Base-by-base conservation (phyloP, 1,140 invertebrate species). In the Camponotus floridanus region DNA sequence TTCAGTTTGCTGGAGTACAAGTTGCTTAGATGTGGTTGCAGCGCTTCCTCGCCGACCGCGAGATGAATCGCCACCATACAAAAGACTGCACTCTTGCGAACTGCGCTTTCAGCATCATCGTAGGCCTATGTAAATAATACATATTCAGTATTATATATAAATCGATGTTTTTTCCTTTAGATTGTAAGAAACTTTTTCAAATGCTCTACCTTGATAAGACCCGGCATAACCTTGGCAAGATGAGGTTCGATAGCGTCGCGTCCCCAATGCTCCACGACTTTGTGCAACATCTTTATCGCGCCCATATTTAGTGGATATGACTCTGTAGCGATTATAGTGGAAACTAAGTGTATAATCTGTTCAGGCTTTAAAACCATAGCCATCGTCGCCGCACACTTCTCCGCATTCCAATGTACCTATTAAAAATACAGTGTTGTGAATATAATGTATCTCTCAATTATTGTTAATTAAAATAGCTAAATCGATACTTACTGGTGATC, bases 81-180 rank as follows among this genome's bases (percentile, higher is more conserved):
- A 94, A 99, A 99, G 1, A 99, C 98, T 9, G 98, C 97, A 85
- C 98, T 98, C 94, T 99, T 99, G 18, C 99, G 96, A 36, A 99
- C 98, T 78, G 98, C 97, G 85, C 98, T 98, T 93, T 99, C 98
- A 26, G 96, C 94, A 92, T 98, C 97, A 93, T 99, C 98, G 92
- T 98, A 99, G 6, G 98, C 97, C 96, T 98, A 93, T 90, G 94
- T 26, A 26, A 8, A 15, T 26, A 15, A 62, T 51, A 36, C 36
- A 13, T 0, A 26, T 36, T 7, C 8, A 67, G 4, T 48, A 51
- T 21, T 39, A 67, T 36, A 65, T 18, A 45, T 36, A 33, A 67
- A 7, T 51, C 48, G 15, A 51, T 51, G 18, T 51, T 51, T 15
- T 48, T 15, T 13, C 45, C 5, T n/a, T n/a, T n/a, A n/a, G n/a